Evolutionary conservation across 2,113 vertebrate genomes (phyloP).

Genomic region (Corythoichthys intestinalis): DNA sequence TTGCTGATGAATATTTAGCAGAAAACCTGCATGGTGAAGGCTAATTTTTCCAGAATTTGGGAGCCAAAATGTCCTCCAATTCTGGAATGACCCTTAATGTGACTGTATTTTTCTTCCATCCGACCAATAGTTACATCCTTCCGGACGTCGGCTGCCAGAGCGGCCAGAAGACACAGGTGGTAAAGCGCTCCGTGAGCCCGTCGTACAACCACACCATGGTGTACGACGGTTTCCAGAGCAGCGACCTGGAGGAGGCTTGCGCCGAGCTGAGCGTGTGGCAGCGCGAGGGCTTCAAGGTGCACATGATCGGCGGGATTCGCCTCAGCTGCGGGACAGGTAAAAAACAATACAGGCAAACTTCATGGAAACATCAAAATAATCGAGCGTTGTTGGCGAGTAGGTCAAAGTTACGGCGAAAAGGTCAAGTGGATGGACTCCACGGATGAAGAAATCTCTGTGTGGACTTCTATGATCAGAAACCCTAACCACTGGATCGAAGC

Average conservation of each 20-base stretch:
- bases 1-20: too few relatives aligned
- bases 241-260: slow-evolving; percentile 86
- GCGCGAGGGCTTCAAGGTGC: slow-evolving; percentile 75
- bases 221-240: slow-evolving; percentile 86
- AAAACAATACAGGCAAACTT: neutral
- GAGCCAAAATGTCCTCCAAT: too few relatives aligned
- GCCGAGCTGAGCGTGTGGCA: slow-evolving; percentile 92
- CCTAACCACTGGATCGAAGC: slow-evolving; percentile 84
- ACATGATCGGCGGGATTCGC: slow-evolving; percentile 80
- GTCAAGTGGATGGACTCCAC: slow-evolving; percentile 97
- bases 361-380: neutral
- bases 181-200: slow-evolving; percentile 81
- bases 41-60: too few relatives aligned
- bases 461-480: slow-evolving; percentile 79
- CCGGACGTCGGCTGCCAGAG: slow-evolving; percentile 85
- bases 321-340: slow-evolving; percentile 90
- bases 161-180: slow-evolving; percentile 84
- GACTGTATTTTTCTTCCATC: neutral
- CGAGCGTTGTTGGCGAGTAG: slow-evolving; percentile 46
- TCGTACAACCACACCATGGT: slow-evolving; percentile 98
- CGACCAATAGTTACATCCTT: slow-evolving; percentile 79
- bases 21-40: too few relatives aligned
- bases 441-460: slow-evolving; percentile 77
- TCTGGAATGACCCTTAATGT: too few relatives aligned
- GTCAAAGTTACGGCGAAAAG: slow-evolving; percentile 83